Base-by-base conservation (phyloP, 2,888 invertebrate species). In the Drosophila picticornis region DNA sequence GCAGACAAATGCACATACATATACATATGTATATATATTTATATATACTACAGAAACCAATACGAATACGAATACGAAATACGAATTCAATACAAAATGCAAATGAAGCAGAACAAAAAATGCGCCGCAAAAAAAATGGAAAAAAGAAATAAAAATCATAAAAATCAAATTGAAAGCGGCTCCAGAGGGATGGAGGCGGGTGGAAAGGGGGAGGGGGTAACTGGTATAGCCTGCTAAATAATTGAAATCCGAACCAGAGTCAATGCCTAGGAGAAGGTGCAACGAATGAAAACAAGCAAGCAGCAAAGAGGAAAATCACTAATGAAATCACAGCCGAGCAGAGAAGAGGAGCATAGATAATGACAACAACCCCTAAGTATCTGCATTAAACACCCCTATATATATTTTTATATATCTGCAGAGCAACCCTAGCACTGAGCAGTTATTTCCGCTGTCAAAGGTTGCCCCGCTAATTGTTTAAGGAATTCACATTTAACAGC, bases 41-140 rank as follows among this genome's bases (percentile, higher is more conserved):
- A 34, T 3, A 34, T 36, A 27, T 19, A 60, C 71, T 80, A 77
- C 71, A 76, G 58, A 77, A 70, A 27, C 50, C 46, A 56, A 70
- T 62, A 71, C 69, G 62, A 67, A 69, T 72, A 62, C 64, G 72
- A 66, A 76, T 36, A 43, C 56, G 22, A 46, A 40, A 65, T 62
- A 50, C 67, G 67, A 75, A 81, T 88, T 90, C 85, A 85, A 90
- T 85, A 90, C 90, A 83, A 90, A 88, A 85, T 85, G 85, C 90
- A 85, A 85, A 85, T 85, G 85, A 85, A 83, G 67, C 84, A 79
- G 73, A 81, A 72, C 56, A 61, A 52, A 83, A 80, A 80, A 73
- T 62, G 84, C 57, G 77, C 62, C 75, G 73, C 84, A 56, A 38
- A 25, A 55, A 22, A 34, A 55, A 31, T 27, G 9, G 1, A 51